A percentile compares a stretch with the other conserved stretches of the same genome.
phyloP scores from a whole-genome alignment of 2,888 invertebrate genomes.

The Suillia variegata region DNA sequence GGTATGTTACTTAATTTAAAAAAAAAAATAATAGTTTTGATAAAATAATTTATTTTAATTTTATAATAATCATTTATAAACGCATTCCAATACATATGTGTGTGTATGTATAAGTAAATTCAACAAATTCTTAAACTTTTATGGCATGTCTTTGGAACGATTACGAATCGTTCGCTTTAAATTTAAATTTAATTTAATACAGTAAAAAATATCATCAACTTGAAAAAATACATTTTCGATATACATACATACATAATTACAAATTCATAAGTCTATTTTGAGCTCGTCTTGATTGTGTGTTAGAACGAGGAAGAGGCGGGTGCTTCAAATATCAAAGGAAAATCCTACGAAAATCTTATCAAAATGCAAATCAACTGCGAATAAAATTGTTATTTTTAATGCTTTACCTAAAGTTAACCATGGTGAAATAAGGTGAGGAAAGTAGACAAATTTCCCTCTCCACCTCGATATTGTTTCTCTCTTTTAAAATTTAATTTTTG shows the following conservation, averaged over 20 bases:
- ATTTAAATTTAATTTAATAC: slow-evolving; percentile 43
- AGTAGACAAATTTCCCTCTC: too few relatives aligned
- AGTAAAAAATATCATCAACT: slow-evolving; percentile 24
- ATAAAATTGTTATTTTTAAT: too few relatives aligned
- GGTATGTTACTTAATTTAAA: slow-evolving; percentile 2
- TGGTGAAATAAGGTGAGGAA: too few relatives aligned
- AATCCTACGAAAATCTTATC: too few relatives aligned
- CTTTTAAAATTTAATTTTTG: too few relatives aligned
- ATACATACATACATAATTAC: slow-evolving; percentile 32
- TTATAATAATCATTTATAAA: background rate
- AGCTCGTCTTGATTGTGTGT: slow-evolving; percentile 44
- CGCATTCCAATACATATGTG: background rate
- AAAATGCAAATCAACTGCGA: too few relatives aligned
- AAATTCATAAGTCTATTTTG: slow-evolving; percentile 51
- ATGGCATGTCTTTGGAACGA: slow-evolving; percentile 48
- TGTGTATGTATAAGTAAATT: too few relatives aligned
- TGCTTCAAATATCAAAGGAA: background rate
- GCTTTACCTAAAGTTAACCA: too few relatives aligned
- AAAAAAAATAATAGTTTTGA: slow-evolving; percentile 22
- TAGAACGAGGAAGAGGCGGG: too few relatives aligned
- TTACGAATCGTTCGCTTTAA: slow-evolving; percentile 45
- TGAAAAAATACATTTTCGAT: slow-evolving; percentile 35
- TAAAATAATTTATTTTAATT: slow-evolving; percentile 17
- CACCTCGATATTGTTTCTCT: too few relatives aligned
- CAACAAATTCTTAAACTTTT: slow-evolving; percentile 34